phyloP scores from a whole-genome alignment of 53 echinoderm and acorn worm genomes.

The Echinometra lucunter region DNA sequence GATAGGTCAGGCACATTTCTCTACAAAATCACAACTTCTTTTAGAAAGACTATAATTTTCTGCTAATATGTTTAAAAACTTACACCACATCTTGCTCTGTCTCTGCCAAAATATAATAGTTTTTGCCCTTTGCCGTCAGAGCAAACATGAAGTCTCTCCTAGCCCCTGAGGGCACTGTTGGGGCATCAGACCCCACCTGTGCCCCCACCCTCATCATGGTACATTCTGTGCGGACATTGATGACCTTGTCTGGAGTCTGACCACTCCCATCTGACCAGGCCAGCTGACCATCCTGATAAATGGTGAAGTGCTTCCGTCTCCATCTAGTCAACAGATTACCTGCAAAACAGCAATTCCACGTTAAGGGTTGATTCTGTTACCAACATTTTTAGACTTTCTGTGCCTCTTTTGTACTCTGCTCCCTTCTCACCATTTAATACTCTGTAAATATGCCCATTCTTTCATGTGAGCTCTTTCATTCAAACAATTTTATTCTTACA shows the following conservation, averaged over 20 bases:
- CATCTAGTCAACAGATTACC: slow-evolving; percentile 78
- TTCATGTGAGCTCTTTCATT: no score
- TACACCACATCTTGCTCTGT: slow-evolving; percentile 79
- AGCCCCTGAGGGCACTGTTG: slow-evolving; percentile 69
- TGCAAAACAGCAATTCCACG: no score
- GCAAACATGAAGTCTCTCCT: slow-evolving; percentile 74
- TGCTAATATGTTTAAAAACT: slow-evolving; percentile 34
- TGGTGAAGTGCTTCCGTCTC: slow-evolving; percentile 73
- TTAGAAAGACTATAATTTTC: no score
- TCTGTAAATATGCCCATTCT: no score
- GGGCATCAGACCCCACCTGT: slow-evolving; percentile 79
- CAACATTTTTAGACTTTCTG: no score
- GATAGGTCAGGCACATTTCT: no score
- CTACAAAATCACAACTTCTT: no score
- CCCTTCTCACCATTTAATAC: no score
- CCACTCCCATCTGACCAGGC: slow-evolving; percentile 70
- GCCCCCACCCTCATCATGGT: slow-evolving; percentile 78
- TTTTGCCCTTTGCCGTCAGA: slow-evolving; percentile 78
- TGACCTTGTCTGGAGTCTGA: slow-evolving; percentile 59
- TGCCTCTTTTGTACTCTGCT: no score
- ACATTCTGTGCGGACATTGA: slow-evolving; percentile 79
- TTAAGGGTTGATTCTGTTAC: no score
- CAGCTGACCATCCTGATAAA: slow-evolving; percentile 83
- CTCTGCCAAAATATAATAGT: slow-evolving; percentile 78
- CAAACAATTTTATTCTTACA: no score